phyloP scores from a whole-genome alignment of 2,797 vertebrate species.

The Coregonus ussuriensis region DNA sequence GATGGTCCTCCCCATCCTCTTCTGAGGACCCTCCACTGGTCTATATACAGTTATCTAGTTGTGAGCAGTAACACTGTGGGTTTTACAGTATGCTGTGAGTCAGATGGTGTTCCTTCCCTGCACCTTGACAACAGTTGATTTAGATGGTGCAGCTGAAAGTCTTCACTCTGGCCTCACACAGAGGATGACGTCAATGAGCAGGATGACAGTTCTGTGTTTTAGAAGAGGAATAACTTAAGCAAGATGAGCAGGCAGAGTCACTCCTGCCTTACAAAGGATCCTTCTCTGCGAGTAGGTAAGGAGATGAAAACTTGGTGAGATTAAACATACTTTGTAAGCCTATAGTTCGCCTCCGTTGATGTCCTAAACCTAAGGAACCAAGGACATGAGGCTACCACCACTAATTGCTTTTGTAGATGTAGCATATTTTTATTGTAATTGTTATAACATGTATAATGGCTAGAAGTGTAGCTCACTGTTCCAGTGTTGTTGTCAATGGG shows the following conservation, averaged over 20 bases:
- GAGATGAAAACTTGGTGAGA: slow-evolving; percentile 30
- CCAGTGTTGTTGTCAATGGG: background rate
- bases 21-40: no score
- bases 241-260: slow-evolving; percentile 31
- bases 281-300: slow-evolving; percentile 29
- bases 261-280: slow-evolving; percentile 26
- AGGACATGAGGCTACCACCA: no score
- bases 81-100: background rate
- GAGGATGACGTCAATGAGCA: slow-evolving; percentile 20
- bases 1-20: no score
- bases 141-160: no score
- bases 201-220: slow-evolving; percentile 51
- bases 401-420: no score
- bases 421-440: no score
- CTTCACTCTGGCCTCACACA: slow-evolving; percentile 24
- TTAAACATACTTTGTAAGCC: background rate
- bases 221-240: slow-evolving; percentile 48
- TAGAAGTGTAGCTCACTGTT: background rate
- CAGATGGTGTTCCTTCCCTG: background rate
- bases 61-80: background rate
- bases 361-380: no score
- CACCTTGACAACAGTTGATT: no score
- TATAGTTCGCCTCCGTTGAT: no score
- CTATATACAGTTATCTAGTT: no score
- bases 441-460: no score